These are phyloP conservation scores for Delichon dasypus DNA, from an alignment of 2,797 vertebrate species.

Conservation along the genomic window DNA sequence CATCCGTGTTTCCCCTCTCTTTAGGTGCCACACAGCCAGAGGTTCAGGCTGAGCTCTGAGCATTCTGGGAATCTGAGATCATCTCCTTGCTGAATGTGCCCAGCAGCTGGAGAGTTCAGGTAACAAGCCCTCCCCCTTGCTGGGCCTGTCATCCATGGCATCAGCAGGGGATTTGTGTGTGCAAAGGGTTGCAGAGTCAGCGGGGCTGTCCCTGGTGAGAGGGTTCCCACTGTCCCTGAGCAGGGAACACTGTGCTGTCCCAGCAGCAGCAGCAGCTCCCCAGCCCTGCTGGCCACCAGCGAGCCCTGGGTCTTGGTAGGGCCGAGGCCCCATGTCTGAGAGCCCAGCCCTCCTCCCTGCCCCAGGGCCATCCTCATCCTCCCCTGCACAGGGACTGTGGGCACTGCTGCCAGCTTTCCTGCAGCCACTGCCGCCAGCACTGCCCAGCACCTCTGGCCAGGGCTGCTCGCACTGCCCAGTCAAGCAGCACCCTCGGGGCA, in stretches of 20 bases:
- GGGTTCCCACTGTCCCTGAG: too few species aligned
- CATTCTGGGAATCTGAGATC: too few species aligned
- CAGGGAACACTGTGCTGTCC: too few species aligned
- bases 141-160: too few species aligned
- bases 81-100: fast-evolving
- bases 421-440: neutral
- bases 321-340: fast-evolving
- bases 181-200: too few species aligned
- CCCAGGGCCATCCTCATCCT: neutral
- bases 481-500: too few species aligned
- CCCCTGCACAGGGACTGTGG: neutral
- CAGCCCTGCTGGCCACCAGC: too few species aligned
- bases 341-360: neutral
- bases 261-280: neutral
- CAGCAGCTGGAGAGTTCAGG: neutral
- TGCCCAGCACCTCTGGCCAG: neutral
- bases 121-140: neutral
- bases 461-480: neutral
- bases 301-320: neutral
- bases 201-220: too few species aligned
- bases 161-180: too few species aligned
- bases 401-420: neutral
- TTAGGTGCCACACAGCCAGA: too few species aligned
- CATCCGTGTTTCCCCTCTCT: too few species aligned
- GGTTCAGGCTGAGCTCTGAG: too few species aligned